phyloP scores from a whole-genome alignment of 1,140 invertebrate species.

The Drosophila bocqueti region DNA sequence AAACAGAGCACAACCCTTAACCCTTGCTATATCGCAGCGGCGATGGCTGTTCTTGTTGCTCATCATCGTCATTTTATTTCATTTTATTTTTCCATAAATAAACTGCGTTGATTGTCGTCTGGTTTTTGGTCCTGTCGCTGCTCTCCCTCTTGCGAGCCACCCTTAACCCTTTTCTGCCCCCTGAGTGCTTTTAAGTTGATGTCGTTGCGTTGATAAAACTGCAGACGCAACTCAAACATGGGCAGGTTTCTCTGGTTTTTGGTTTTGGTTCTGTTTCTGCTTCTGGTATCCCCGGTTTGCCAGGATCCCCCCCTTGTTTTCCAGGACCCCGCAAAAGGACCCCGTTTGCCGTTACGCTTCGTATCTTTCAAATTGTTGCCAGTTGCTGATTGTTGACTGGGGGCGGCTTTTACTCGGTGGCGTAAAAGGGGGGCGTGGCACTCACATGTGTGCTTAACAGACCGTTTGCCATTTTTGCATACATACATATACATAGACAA shows the following conservation, averaged over 20 bases:
- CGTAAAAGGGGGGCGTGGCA: conserved; percentile 50
- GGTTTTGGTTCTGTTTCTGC: conserved; percentile 26
- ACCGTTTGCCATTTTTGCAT: conserved; percentile 82
- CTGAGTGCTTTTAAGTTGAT: conserved; percentile 82
- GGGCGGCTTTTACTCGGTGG: conserved; percentile 16
- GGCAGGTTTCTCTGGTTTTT: conserved; percentile 45
- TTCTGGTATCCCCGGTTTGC: conserved; percentile 24
- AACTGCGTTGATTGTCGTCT: conserved; percentile 82
- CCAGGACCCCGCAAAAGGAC: conserved; percentile 8
- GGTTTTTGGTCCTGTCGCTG: conserved; percentile 20
- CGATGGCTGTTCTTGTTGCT: conserved; percentile 68
- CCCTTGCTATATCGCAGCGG: conserved; percentile 50
- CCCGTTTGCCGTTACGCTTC: conserved; percentile 72
- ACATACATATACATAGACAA: conserved; percentile 11
- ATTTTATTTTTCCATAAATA: conserved; percentile 84
- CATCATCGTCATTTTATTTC: conserved; percentile 83
- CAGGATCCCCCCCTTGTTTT: conserved; percentile 18
- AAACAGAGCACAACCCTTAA: conserved; percentile 70
- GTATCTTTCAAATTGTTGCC: conserved; percentile 80
- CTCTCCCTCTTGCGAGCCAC: conserved; percentile 23
- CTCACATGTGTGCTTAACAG: conserved; percentile 80
- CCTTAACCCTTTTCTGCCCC: conserved; percentile 72
- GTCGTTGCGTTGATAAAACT: conserved; percentile 81
- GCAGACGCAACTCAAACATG: conserved; percentile 77
- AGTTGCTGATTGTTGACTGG: conserved; percentile 76